A percentile compares a stretch with the other conserved stretches of the same genome.
Conservation (phyloP, 2,888 invertebrate species). For the Trachelus tabidus region DNA sequence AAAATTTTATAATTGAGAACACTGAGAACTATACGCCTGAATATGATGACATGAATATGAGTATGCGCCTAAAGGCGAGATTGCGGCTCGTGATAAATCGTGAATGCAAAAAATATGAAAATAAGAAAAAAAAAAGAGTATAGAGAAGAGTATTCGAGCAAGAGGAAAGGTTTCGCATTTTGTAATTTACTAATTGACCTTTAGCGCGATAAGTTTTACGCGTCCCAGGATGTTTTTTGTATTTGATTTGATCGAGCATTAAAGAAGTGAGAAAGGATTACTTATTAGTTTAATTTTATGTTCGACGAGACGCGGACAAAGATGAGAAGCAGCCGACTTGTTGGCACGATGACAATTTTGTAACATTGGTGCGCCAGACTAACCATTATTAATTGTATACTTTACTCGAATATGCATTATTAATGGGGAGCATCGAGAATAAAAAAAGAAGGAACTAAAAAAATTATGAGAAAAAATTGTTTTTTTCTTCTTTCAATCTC, state of each 20-base stretch:
- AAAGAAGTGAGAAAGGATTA: not conserved
- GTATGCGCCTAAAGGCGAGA: not conserved
- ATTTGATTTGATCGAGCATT: conserved; percentile 14
- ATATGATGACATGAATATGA: not conserved
- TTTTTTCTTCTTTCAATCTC: not conserved
- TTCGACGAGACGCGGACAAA: conserved; percentile 9
- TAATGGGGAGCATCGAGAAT: conserved; percentile 50
- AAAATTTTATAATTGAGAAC: not conserved
- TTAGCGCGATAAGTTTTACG: not conserved
- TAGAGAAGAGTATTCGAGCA: conserved; percentile 17
- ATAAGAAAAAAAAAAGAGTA: not conserved
- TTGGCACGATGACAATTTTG: conserved; percentile 36
- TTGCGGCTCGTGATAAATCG: not conserved
- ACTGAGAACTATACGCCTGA: not conserved
- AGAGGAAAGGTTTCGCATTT: conserved; percentile 8
- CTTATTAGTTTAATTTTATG: not conserved
- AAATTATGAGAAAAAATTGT: conserved; percentile 24
- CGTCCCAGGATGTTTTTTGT: conserved; percentile 15
- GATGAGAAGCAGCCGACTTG: conserved; percentile 4
- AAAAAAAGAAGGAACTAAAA: conserved; percentile 16
- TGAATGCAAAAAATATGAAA: not conserved
- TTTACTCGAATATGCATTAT: conserved; percentile 49
- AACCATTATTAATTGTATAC: conserved; percentile 43
- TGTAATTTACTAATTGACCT: conserved; percentile 16
- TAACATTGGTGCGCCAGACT: conserved; percentile 44